Evolutionary conservation across 2,113 vertebrate genomes (phyloP).

Genomic region (Nestor notabilis): DNA sequence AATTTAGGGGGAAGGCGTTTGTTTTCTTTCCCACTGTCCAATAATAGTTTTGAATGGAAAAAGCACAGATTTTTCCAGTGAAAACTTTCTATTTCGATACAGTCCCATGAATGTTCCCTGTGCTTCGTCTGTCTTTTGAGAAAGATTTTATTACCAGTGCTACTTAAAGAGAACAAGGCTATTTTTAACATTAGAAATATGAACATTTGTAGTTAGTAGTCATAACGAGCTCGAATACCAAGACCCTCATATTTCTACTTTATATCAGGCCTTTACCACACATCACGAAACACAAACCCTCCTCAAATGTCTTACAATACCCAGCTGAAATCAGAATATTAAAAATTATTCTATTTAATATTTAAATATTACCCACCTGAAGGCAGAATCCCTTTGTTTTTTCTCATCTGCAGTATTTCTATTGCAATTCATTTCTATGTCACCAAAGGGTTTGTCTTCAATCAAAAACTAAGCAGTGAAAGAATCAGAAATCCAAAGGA

Average conservation of each 20-base stretch:
- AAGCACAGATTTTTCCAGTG: background rate
- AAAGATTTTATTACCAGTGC: background rate
- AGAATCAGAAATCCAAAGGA: background rate
- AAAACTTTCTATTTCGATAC: slow-evolving; percentile 21
- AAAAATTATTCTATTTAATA: background rate
- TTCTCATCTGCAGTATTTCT: background rate
- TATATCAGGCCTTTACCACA: background rate
- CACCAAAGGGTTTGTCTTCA: background rate
- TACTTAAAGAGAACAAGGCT: background rate
- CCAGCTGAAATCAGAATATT: background rate
- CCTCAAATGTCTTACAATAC: background rate
- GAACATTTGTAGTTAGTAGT: background rate
- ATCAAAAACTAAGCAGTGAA: background rate
- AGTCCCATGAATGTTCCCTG: background rate
- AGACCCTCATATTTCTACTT: background rate
- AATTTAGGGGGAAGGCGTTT: slow-evolving; percentile 1
- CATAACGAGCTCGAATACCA: background rate
- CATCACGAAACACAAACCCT: background rate
- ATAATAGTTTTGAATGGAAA: slow-evolving; percentile 47
- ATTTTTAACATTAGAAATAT: background rate
- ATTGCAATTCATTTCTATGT: background rate
- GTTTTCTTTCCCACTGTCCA: background rate
- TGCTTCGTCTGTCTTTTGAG: background rate
- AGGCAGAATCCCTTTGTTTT: background rate
- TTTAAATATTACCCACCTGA: background rate